These are phyloP conservation scores for Canis aureus DNA, from an alignment of 2,113 vertebrate species.

Conservation along the genomic window DNA sequence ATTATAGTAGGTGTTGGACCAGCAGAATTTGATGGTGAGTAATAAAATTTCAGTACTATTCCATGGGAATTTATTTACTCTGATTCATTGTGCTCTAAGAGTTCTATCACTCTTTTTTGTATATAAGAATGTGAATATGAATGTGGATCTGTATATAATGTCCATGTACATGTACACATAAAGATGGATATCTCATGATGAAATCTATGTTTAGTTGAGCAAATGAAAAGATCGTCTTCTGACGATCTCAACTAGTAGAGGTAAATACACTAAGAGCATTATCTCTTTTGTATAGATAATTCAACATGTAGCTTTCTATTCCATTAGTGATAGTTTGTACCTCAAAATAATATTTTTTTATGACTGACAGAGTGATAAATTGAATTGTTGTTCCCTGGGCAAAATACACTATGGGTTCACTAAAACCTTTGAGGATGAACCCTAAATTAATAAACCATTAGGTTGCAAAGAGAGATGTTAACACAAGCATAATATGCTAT, in stretches of 20 bases:
- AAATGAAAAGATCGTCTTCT: constrained; percentile 28
- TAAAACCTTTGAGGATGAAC: constrained; percentile 43
- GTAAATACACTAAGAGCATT: neutral
- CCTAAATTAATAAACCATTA: constrained; percentile 47
- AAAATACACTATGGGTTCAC: neutral
- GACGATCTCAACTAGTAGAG: too few species aligned
- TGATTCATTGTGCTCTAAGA: neutral
- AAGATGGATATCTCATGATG: neutral
- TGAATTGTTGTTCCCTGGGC: constrained; percentile 36
- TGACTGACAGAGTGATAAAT: constrained; percentile 17
- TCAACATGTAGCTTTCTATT: constrained; percentile 29
- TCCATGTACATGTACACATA: neutral
- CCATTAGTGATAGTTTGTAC: neutral
- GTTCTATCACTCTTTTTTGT: neutral
- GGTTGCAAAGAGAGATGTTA: constrained; percentile 28
- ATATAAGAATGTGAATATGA: neutral
- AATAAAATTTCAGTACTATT: neutral
- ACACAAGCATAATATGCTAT: neutral
- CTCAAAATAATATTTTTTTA: neutral
- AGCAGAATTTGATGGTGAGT: constrained; percentile 97
- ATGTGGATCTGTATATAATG: neutral
- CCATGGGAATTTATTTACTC: neutral
- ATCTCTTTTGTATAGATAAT: neutral
- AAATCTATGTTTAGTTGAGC: neutral
- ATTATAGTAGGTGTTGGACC: constrained; percentile 97